Evolutionary conservation across 1,140 invertebrate genomes (phyloP).

Genomic region (Caligus rogercresseyi): DNA sequence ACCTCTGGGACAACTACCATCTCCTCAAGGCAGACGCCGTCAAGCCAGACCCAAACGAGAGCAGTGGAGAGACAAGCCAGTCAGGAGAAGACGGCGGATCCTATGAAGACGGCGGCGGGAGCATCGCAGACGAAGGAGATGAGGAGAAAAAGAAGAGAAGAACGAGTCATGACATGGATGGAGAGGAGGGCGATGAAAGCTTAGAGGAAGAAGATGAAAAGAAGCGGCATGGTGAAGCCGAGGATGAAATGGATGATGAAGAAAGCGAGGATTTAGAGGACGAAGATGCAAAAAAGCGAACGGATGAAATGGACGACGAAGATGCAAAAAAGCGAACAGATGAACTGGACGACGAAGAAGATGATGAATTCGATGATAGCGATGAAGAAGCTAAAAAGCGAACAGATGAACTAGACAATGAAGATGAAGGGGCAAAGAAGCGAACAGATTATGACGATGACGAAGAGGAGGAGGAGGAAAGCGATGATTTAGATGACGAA

Average conservation of each 20-base stretch:
- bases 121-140: too few relatives aligned
- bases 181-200: too few relatives aligned
- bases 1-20: not conserved
- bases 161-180: too few relatives aligned
- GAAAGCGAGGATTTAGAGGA: too few relatives aligned
- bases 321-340: not conserved
- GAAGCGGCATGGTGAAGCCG: too few relatives aligned
- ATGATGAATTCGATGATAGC: not conserved
- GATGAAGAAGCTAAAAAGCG: not conserved
- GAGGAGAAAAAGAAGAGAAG: too few relatives aligned
- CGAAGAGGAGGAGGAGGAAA: not conserved
- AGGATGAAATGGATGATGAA: too few relatives aligned
- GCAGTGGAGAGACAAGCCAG: too few relatives aligned
- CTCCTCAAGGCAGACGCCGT: not conserved
- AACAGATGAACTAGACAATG: not conserved
- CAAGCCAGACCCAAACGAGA: not conserved
- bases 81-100: too few relatives aligned
- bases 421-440: slow-evolving; percentile 6
- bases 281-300: too few relatives aligned
- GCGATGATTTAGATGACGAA: not conserved
- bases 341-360: not conserved
- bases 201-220: too few relatives aligned
- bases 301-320: not conserved
- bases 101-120: too few relatives aligned
- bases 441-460: not conserved